These are phyloP conservation scores for Ataeniobius toweri DNA, from an alignment of 2,797 vertebrate species.

Conservation along the genomic window DNA sequence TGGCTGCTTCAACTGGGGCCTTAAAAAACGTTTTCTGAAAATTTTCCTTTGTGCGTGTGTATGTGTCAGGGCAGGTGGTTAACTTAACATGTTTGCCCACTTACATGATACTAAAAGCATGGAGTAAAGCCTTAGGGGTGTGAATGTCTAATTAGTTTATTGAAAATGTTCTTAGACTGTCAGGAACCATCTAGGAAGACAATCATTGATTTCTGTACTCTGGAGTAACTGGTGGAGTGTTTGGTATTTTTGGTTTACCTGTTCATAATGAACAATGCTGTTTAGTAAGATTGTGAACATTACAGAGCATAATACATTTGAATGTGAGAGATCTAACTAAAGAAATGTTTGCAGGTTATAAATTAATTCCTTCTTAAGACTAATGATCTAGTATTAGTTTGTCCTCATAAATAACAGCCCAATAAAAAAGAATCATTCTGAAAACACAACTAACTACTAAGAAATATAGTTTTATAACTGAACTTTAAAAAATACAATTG, in stretches of 20 bases:
- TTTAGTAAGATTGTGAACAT: background rate
- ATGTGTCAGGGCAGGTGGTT: constrained; percentile 2
- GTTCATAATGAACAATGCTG: background rate
- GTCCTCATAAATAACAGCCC: too few species aligned
- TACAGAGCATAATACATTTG: too few species aligned
- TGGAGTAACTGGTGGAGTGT: background rate
- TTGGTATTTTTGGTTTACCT: background rate
- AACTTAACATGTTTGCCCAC: constrained; percentile 52
- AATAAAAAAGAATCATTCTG: too few species aligned
- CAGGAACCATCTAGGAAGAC: constrained; percentile 35
- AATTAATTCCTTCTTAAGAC: too few species aligned
- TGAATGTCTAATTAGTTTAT: constrained; percentile 59
- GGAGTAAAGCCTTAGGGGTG: constrained; percentile 43
- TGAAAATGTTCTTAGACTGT: constrained; percentile 36
- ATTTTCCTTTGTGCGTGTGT: constrained; percentile 24
- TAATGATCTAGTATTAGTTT: too few species aligned
- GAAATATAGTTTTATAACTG: too few species aligned
- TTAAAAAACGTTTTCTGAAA: constrained; percentile 39
- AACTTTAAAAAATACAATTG: too few species aligned
- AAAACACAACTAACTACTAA: too few species aligned
- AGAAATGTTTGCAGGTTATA: too few species aligned
- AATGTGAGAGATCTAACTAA: background rate
- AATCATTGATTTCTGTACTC: constrained; percentile 56
- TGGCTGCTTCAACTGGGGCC: constrained; percentile 32
- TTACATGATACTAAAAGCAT: constrained; percentile 13